Conservation (phyloP, 2,113 vertebrate genomes). For the Erythrocebus patas region DNA sequence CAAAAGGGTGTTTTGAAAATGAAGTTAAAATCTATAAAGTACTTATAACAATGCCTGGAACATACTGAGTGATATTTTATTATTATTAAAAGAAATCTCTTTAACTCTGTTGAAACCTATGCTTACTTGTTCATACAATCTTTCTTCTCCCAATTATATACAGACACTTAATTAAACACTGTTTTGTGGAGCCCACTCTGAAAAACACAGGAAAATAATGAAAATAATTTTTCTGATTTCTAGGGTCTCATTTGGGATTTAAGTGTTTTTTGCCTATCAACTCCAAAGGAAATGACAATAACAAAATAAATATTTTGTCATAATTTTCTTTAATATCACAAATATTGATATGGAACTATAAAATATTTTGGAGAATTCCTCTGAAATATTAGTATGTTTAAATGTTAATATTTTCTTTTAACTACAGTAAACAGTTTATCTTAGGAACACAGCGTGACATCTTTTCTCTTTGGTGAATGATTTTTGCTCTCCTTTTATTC, state of each 20-base stretch:
- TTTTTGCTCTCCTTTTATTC: neutral
- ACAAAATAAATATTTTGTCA: neutral
- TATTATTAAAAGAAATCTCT: neutral
- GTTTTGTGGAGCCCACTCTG: neutral
- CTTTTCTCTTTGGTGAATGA: neutral
- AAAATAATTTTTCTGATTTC: neutral
- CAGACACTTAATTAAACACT: neutral
- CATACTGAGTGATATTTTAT: neutral
- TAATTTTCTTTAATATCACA: neutral
- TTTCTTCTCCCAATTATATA: neutral
- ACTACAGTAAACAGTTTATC: neutral
- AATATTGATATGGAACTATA: neutral
- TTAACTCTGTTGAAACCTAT: neutral
- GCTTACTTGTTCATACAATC: neutral
- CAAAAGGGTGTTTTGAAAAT: neutral
- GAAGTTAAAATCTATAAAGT: neutral
- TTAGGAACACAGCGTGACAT: neutral
- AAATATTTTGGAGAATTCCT: neutral
- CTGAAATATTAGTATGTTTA: neutral
- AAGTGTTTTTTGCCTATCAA: neutral
- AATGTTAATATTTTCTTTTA: neutral
- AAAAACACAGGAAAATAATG: neutral
- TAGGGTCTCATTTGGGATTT: neutral
- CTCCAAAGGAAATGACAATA: slow-evolving; percentile 1
- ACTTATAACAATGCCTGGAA: neutral